Evolutionary conservation across 2,888 invertebrate genomes (phyloP).

Genomic region (Anthophora plumipes): DNA sequence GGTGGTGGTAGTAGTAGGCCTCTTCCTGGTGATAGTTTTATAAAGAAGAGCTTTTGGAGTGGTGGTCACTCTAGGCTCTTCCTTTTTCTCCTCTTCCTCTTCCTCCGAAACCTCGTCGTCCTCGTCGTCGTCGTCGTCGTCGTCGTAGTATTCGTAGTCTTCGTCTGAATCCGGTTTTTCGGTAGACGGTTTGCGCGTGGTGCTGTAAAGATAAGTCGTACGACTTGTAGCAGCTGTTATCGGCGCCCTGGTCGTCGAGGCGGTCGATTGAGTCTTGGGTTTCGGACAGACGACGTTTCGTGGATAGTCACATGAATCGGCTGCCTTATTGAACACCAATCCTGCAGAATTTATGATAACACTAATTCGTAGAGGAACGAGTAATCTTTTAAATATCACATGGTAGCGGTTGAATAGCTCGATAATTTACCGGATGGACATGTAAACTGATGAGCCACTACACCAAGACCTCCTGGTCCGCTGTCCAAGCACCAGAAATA

Average conservation of each 20-base stretch:
- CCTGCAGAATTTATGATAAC: slow-evolving; percentile 85
- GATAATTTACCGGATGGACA: slow-evolving; percentile 92
- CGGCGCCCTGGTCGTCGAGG: slow-evolving; percentile 85
- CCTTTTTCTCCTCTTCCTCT: slow-evolving; percentile 85
- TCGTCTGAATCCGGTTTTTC: slow-evolving; percentile 84
- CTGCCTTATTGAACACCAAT: slow-evolving; percentile 94
- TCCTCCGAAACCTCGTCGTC: slow-evolving; percentile 85
- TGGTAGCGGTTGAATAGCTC: neutral
- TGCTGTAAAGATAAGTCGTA: slow-evolving; percentile 83
- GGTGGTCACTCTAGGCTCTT: slow-evolving; percentile 80
- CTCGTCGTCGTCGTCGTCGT: slow-evolving; percentile 86
- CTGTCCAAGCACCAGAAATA: slow-evolving; percentile 97
- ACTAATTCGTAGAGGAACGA: too few relatives aligned
- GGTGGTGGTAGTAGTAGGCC: slow-evolving; percentile 71
- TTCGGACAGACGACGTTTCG: slow-evolving; percentile 94
- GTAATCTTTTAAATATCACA: neutral
- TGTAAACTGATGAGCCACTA: slow-evolving; percentile 96
- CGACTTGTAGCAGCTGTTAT: slow-evolving; percentile 85
- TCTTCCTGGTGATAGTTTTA: slow-evolving; percentile 80
- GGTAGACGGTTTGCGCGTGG: slow-evolving; percentile 85
- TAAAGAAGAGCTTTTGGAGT: slow-evolving; percentile 79
- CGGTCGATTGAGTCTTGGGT: slow-evolving; percentile 85
- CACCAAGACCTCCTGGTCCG: slow-evolving; percentile 94
- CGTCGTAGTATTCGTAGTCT: slow-evolving; percentile 84
- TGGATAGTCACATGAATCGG: slow-evolving; percentile 96